Evolutionary conservation across 2,113 vertebrate species (phyloP).

Genomic region (Megaleporinus macrocephalus): DNA sequence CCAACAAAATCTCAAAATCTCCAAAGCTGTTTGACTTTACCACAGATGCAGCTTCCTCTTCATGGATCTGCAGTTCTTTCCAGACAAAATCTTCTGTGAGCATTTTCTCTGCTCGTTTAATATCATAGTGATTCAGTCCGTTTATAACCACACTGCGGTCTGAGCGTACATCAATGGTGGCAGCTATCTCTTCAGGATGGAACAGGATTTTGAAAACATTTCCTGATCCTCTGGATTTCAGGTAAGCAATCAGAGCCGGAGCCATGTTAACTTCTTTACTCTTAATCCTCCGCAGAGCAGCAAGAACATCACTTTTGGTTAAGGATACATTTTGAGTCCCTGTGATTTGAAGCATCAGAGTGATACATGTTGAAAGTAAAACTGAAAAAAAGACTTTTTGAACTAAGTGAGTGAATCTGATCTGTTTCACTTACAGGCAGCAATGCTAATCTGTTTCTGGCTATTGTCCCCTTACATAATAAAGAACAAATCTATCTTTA

Average conservation of each 20-base stretch:
- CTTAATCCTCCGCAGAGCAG: background rate
- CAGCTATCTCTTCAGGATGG: background rate
- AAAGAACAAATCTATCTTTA: background rate
- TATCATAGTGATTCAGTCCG: conserved; percentile 8
- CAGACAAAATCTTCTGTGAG: background rate
- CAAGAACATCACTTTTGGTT: background rate
- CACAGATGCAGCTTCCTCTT: background rate
- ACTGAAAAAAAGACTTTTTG: background rate
- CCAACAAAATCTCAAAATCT: background rate
- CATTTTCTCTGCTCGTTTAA: conserved; percentile 9
- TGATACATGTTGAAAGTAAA: background rate
- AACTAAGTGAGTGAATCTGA: no score
- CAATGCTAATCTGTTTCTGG: background rate
- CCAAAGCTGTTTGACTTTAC: background rate
- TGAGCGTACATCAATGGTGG: background rate
- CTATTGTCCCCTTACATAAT: background rate
- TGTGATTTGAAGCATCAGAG: background rate
- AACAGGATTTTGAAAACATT: background rate
- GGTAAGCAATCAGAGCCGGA: background rate
- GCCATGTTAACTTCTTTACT: background rate
- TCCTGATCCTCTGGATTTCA: background rate
- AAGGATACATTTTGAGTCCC: background rate
- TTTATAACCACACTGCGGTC: background rate
- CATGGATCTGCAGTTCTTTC: background rate
- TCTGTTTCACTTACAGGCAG: background rate